These are phyloP conservation scores for Bombus vancouverensis DNA, from an alignment of 1,140 invertebrate genomes.

Conservation along the genomic window DNA sequence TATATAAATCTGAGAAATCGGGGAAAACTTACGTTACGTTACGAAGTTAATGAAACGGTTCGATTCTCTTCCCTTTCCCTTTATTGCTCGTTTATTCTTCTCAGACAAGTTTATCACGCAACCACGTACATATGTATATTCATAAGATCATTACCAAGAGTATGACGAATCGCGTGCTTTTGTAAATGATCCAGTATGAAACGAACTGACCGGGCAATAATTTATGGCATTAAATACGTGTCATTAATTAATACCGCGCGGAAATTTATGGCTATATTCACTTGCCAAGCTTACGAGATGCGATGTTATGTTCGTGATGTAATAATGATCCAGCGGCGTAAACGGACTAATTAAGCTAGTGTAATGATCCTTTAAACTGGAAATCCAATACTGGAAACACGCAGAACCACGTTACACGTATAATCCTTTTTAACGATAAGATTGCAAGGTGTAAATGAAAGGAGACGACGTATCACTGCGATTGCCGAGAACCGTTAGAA, in stretches of 20 bases:
- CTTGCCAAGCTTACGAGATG: constrained; percentile 1
- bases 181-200: background rate
- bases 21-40: too few species aligned
- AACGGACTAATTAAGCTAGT: constrained; percentile 24
- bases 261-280: constrained; percentile 3
- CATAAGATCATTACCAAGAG: background rate
- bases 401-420: constrained; percentile 13
- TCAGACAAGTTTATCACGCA: background rate
- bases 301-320: background rate
- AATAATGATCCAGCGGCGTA: constrained; percentile 1
- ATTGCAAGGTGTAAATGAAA: constrained; percentile 45
- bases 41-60: too few species aligned
- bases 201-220: background rate
- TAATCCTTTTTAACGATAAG: constrained; percentile 50
- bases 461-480: too few species aligned
- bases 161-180: background rate
- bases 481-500: background rate
- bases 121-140: too few species aligned
- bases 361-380: constrained; percentile 35
- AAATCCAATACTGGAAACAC: constrained; percentile 34
- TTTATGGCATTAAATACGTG: background rate
- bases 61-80: too few species aligned
- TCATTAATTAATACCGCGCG: constrained; percentile 5
- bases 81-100: too few species aligned
- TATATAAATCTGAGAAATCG: too few species aligned